phyloP scores from a whole-genome alignment of 2,113 vertebrate genomes.

The Pantherophis guttatus region DNA sequence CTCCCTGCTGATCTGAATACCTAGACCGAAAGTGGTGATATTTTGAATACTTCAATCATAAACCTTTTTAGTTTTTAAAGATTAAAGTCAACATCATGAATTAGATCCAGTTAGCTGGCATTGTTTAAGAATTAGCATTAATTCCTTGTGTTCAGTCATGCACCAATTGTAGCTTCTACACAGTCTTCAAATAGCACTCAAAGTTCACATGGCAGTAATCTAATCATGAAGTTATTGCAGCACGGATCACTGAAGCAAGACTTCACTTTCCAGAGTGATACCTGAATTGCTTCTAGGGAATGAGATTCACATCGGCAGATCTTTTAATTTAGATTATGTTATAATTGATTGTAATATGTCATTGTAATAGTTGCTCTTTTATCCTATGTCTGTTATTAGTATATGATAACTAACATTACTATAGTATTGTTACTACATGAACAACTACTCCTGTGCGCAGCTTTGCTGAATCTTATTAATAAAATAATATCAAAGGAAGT shows the following conservation, averaged over 20 bases:
- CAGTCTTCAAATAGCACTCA: background rate
- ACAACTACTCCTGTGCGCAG: background rate
- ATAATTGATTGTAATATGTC: background rate
- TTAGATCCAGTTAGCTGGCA: background rate
- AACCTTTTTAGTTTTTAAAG: background rate
- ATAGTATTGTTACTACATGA: background rate
- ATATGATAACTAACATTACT: background rate
- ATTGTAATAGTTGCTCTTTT: background rate
- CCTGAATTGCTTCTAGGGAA: background rate
- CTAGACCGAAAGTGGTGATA: background rate
- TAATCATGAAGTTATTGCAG: background rate
- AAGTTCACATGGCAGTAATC: background rate
- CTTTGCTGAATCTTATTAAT: background rate
- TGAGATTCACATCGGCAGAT: background rate
- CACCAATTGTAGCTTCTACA: background rate
- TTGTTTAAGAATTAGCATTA: background rate
- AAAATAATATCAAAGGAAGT: background rate
- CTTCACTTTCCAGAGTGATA: background rate
- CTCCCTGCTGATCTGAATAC: background rate
- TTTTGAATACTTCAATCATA: background rate
- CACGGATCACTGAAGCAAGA: background rate
- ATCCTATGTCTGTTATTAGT: background rate
- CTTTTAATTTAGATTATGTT: background rate
- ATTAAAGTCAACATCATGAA: background rate
- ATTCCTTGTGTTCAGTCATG: background rate